These are phyloP conservation scores for Echeneis naucrates DNA, from an alignment of 2,797 vertebrate species.

Conservation along the genomic window DNA sequence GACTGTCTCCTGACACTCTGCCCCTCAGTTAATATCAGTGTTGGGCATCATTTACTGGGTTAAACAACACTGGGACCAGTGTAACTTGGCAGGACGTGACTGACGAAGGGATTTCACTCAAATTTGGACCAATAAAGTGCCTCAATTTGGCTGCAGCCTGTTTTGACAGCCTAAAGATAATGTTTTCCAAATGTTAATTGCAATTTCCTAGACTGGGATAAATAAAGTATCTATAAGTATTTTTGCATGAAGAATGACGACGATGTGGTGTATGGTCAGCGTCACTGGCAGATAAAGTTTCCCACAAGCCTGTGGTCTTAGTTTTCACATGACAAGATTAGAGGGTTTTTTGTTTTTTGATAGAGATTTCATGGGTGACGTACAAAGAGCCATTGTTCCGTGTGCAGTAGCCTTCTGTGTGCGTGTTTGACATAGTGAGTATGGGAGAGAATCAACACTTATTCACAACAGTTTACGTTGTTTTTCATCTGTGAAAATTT, in stretches of 20 bases:
- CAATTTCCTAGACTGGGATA: too few relatives aligned
- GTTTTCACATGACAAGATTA: constrained; percentile 53
- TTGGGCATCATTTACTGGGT: not conserved
- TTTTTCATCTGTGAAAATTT: not conserved
- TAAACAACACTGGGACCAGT: not conserved
- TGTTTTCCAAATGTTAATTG: not conserved
- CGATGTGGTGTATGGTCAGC: not conserved
- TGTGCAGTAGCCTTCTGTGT: constrained; percentile 18
- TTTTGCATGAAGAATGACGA: not conserved
- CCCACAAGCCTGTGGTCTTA: constrained; percentile 26
- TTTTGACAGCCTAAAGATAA: not conserved
- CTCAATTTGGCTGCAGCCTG: not conserved
- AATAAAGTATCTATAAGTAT: too few relatives aligned
- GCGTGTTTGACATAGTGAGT: not conserved
- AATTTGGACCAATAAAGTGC: constrained; percentile 10
- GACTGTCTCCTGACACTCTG: not conserved
- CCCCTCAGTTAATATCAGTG: not conserved
- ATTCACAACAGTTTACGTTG: not conserved
- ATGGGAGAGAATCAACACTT: not conserved
- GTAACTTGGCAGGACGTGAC: not conserved
- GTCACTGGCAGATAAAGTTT: constrained; percentile 6
- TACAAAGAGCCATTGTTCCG: constrained; percentile 61
- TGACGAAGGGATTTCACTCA: not conserved
- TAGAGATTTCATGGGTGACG: constrained; percentile 30
- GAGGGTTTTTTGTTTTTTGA: constrained; percentile 49